Evolutionary conservation across 2,797 vertebrate species (phyloP).

Genomic region (Bradypus variegatus): DNA sequence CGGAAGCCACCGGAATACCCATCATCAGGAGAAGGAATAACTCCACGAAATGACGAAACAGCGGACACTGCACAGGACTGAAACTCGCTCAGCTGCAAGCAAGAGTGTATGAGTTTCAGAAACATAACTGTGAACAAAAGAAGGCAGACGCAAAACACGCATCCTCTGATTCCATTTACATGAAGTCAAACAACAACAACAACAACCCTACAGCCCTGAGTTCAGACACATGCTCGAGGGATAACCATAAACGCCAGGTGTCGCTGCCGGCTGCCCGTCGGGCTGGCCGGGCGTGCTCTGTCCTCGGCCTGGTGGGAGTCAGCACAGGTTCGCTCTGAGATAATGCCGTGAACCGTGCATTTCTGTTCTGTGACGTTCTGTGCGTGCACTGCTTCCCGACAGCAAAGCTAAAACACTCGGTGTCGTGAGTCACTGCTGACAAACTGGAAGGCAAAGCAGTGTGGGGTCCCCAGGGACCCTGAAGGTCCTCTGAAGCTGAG

Average conservation of each 20-base stretch:
- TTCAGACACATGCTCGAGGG: background rate
- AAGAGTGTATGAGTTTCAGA: background rate
- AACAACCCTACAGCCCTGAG: no score
- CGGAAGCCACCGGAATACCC: no score
- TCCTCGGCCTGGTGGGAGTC: no score
- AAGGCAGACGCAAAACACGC: background rate
- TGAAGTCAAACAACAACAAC: background rate
- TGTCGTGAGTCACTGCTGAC: background rate
- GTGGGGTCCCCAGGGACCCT: background rate
- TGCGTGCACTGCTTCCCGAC: background rate
- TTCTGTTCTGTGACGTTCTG: accelerated
- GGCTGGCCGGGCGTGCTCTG: background rate
- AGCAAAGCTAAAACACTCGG: background rate
- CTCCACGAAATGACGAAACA: no score
- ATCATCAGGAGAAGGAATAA: background rate
- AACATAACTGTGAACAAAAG: background rate
- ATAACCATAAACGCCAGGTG: background rate
- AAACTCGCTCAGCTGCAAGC: background rate
- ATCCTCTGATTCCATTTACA: no score
- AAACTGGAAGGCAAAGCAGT: background rate
- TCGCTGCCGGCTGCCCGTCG: no score
- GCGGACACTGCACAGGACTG: background rate
- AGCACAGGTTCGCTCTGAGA: background rate
- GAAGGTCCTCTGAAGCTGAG: no score
- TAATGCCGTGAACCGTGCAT: background rate